These are phyloP conservation scores for Tyto alba DNA, from an alignment of 2,113 vertebrate genomes.

Conservation along the genomic window DNA sequence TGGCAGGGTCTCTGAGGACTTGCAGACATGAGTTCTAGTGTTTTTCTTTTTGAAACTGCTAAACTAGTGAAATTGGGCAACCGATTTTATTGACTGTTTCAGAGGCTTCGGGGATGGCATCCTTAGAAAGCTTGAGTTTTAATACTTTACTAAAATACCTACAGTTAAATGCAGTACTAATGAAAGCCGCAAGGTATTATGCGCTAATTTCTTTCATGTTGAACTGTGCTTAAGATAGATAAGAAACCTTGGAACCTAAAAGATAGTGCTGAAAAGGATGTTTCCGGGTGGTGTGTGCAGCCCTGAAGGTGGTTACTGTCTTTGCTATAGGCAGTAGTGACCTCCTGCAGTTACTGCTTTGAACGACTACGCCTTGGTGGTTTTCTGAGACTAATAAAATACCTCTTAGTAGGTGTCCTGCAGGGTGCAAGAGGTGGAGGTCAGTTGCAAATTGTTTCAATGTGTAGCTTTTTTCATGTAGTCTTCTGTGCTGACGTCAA, in stretches of 20 bases:
- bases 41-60: neutral
- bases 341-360: neutral
- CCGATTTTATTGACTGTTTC: neutral
- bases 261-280: neutral
- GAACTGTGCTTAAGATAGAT: neutral
- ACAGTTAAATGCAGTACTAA: neutral
- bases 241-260: neutral
- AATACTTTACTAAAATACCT: neutral
- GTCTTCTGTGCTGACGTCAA: neutral
- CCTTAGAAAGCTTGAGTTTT: neutral
- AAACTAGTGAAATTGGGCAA: neutral
- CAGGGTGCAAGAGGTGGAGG: neutral
- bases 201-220: neutral
- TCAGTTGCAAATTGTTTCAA: neutral
- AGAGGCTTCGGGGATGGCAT: neutral
- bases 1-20: neutral
- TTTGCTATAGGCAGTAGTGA: neutral
- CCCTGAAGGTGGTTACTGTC: neutral
- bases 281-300: neutral
- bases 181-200: neutral
- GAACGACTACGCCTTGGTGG: neutral
- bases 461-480: neutral
- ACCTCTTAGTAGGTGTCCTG: neutral
- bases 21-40: neutral
- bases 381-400: neutral